A percentile compares a stretch with the other conserved stretches of the same genome.
Evolutionary conservation across 2,113 vertebrate genomes (phyloP).

Genomic region (Prolemur simus): DNA sequence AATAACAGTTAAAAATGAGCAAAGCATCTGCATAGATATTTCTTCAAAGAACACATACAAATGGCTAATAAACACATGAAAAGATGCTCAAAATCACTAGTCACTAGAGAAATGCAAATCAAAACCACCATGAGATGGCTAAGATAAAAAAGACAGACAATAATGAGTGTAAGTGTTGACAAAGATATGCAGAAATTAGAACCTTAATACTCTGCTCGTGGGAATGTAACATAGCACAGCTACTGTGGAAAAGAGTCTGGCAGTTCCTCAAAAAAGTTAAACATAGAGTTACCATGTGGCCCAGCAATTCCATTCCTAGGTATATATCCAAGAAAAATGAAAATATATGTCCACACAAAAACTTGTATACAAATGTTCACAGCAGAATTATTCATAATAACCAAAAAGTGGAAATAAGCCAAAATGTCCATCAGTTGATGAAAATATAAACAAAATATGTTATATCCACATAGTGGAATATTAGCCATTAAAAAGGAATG

Average conservation of each 20-base stretch:
- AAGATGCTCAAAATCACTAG: background rate
- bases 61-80: background rate
- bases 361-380: background rate
- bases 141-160: background rate
- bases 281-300: background rate
- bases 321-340: background rate
- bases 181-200: background rate
- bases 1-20: background rate
- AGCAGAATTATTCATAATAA: background rate
- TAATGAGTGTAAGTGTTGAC: background rate
- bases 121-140: background rate
- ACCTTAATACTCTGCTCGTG: background rate
- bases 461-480: background rate
- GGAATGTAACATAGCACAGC: background rate
- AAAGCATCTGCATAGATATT: background rate
- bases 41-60: background rate
- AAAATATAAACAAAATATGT: background rate
- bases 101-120: background rate
- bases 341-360: background rate
- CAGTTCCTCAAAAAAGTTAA: background rate
- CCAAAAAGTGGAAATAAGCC: background rate
- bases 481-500: background rate
- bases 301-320: background rate
- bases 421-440: background rate
- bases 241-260: background rate